Percentiles rank a stretch among this genome's conserved stretches.
Evolutionary conservation across 2,113 vertebrate species (phyloP).

Genomic region (Grallaria varia): DNA sequence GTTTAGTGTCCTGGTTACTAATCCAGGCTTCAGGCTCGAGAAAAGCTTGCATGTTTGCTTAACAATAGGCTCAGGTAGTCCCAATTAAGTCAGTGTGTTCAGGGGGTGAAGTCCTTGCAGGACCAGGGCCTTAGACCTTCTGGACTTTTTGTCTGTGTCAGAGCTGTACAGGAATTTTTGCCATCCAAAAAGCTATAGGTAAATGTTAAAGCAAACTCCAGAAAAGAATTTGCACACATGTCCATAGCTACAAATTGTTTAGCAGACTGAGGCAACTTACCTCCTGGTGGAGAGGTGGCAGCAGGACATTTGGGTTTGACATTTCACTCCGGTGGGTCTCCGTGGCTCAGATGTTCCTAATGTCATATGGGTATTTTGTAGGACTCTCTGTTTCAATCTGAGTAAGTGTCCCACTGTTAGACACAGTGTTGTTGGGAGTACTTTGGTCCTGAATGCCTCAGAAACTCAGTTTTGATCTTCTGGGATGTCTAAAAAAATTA

Average conservation of each 20-base stretch:
- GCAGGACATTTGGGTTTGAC: background rate
- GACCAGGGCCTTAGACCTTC: background rate
- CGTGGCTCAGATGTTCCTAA: background rate
- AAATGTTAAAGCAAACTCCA: background rate
- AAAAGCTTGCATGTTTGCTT: background rate
- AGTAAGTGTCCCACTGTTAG: background rate
- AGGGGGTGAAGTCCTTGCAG: background rate
- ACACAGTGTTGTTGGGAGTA: background rate
- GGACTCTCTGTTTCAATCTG: background rate
- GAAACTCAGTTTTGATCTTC: background rate
- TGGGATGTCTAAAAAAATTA: background rate
- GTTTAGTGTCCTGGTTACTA: conserved; percentile 3
- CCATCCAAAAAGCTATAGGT: background rate
- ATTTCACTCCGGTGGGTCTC: background rate
- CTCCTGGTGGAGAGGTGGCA: fast-evolving
- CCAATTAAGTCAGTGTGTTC: background rate
- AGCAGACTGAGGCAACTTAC: background rate
- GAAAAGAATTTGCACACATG: background rate
- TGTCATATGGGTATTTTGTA: background rate
- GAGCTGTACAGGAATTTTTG: background rate
- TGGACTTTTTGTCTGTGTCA: background rate
- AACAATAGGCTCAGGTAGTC: background rate
- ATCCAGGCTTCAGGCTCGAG: background rate
- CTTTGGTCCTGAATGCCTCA: background rate
- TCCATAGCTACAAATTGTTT: background rate